These are phyloP conservation scores for Dascyllus trimaculatus DNA, from an alignment of 2,113 vertebrate species.

Conservation along the genomic window DNA sequence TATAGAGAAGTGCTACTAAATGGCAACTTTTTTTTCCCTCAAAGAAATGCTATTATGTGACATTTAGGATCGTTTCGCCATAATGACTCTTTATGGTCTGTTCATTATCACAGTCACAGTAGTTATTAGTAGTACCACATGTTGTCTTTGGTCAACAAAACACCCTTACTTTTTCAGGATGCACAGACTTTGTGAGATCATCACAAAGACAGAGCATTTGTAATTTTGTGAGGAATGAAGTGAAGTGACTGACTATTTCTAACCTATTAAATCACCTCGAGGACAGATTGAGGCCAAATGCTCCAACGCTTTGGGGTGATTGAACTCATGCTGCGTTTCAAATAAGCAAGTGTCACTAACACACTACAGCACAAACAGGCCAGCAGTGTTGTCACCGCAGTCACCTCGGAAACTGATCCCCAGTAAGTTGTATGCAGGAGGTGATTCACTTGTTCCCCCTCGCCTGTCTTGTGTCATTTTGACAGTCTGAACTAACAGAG, in stretches of 20 bases:
- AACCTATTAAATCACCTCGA: neutral
- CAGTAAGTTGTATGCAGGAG: constrained; percentile 47
- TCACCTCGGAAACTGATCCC: constrained; percentile 41
- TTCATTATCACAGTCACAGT: constrained; percentile 5
- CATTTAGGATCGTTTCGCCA: neutral
- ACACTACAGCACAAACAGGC: constrained; percentile 18
- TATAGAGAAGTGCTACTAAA: neutral
- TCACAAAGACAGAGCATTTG: neutral
- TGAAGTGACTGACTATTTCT: neutral
- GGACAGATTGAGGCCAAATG: neutral
- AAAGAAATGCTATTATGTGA: neutral
- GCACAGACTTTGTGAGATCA: neutral
- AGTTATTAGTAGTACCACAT: neutral
- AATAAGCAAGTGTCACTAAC: constrained; percentile 16
- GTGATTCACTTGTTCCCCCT: constrained; percentile 61
- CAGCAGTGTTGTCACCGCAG: constrained; percentile 25
- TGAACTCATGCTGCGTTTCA: neutral
- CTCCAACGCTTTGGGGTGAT: neutral
- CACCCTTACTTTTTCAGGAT: neutral
- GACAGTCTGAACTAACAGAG: constrained; percentile 35
- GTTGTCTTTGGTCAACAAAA: constrained; percentile 12
- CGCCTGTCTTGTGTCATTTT: constrained; percentile 51
- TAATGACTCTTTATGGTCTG: constrained; percentile 6
- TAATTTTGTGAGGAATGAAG: neutral
- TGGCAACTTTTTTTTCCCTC: no score